Base-by-base conservation (phyloP, 37 sponge, comb jelly and placozoan genomes). In the Aplysina aerophoba region DNA sequence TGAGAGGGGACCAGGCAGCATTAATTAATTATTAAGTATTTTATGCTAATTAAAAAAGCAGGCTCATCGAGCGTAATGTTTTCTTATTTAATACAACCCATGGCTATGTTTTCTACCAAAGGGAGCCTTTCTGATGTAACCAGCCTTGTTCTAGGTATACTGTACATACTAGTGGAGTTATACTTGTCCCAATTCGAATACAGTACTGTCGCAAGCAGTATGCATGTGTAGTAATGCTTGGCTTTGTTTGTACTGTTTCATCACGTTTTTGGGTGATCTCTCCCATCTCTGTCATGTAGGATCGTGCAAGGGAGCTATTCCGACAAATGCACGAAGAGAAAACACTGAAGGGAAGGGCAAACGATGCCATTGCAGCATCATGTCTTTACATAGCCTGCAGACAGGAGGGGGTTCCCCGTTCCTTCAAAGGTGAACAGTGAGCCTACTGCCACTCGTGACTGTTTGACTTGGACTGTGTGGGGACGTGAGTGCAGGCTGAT, bases 301-400 rank as follows among this genome's bases (percentile, higher is more conserved):
- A 98, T 68, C 89, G 96, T 19, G 86, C 93, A 28, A 94, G 96
- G 72, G 89, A 85, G 11, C 81, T 98, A 27, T 98, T 94, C 89
- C 96, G 94, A 59, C 93, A 98, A 36, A 95, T 95, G 24, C 82
- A 96, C 72, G 90, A 93, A 31, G 93, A 94, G 85, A 96, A 92
- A 85, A 82, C 83, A 13, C 83, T 98, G 82, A 92, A 90, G 54
- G 99, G 99, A 0, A 82, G 99, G 25, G 90, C 92, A 36, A 96
- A 94, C 57, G 99, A 98, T 85, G 99, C 99, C 16, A 91, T 96
- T 22, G 96, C 96, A 4, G 87, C 99, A 44, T 95, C 99, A 40
- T 98, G 96, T 86, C 89, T 98, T 36, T 98, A 91, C 91, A 98
- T 98, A 55, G 96, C 99, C 37, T 98, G 99, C 62, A 54, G 94